These are phyloP conservation scores for Drosophila rubida DNA, from an alignment of 2,888 invertebrate species.

Conservation along the genomic window DNA sequence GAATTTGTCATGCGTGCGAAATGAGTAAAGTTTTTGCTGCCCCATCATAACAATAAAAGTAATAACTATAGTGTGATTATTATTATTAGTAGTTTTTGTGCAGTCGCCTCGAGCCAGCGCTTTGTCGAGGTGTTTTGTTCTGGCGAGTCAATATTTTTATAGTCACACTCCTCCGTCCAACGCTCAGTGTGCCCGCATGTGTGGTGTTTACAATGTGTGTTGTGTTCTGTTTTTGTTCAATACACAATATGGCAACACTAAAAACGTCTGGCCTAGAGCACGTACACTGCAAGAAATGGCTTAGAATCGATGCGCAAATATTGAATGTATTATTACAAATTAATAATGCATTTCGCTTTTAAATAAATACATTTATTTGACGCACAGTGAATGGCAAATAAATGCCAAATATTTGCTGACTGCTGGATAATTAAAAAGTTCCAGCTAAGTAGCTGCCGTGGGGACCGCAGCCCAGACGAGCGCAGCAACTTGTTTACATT, in stretches of 20 bases:
- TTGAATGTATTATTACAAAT: no score
- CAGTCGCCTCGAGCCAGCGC: not conserved
- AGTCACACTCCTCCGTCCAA: no score
- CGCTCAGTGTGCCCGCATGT: constrained; percentile 2
- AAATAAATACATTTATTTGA: not conserved
- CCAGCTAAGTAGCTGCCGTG: constrained; percentile 29
- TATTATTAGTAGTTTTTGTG: constrained; percentile 37
- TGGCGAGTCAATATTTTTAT: constrained; percentile 51
- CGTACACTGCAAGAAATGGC: constrained; percentile 1
- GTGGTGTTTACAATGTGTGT: constrained; percentile 42
- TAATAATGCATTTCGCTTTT: not conserved
- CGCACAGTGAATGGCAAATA: not conserved
- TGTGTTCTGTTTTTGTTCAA: constrained; percentile 42
- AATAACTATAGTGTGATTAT: constrained; percentile 49
- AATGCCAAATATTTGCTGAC: constrained; percentile 1
- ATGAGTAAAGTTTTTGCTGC: constrained; percentile 68
- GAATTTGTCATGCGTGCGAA: constrained; percentile 52
- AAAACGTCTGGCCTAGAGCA: constrained; percentile 12
- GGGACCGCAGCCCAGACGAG: constrained; percentile 18
- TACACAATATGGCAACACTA: constrained; percentile 26
- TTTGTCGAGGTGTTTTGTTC: constrained; percentile 36
- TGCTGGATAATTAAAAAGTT: constrained; percentile 39
- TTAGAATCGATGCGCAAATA: no score
- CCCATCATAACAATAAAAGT: constrained; percentile 32
- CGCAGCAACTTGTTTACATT: constrained; percentile 15